Evolutionary conservation across 1,140 invertebrate species (phyloP), one percentile per base, ranked within the genome.

Genomic region (Brachionus asplanchnoidis): DNA sequence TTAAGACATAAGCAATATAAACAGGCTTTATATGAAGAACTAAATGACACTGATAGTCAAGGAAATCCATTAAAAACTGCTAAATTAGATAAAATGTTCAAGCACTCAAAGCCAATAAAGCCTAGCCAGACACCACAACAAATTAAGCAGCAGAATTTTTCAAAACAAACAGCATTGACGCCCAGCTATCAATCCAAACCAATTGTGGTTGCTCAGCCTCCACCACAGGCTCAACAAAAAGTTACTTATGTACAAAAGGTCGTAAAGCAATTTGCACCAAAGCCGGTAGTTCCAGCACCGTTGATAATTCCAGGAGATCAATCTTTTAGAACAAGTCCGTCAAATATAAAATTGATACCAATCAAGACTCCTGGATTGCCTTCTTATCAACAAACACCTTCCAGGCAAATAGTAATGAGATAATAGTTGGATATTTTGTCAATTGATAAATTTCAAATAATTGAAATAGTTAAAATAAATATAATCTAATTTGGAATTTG

Each of bases 61-160:
- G 73, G 73, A 50, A 77, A 77, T 77, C 73, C 73, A 26, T 32
- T 77, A 26, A 77, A 77, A 50, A 77, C 73, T 26, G 73, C 73
- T 4, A 77, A 32, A 14, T 50, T 77, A 5, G 73, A 77, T 9
- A 77, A 53, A 50, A 77, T 77, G 42, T 77, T 50, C 50, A 77
- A 77, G 26, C 73, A 77, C 28, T 77, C 73, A 28, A 77, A 77
- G 44, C 73, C 73, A 26, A 77, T 77, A 7, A 77, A 77, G 26
- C 42, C 40, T 1, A 36, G 1, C 23, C 42, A 44, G 2, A 8
- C 73, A 77, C 73, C 73, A 28, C 73, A 23, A 26, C 73, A 44
- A 50, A 14, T 53, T 14, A 77, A 77, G 6, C 53, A 60, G 3
- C 20, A 26, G 1, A n/a, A 23, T 60, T 20, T 60, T 60, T 5